Percentiles rank a stretch among this genome's conserved stretches.
These are phyloP conservation scores for Strongylocentrotus purpuratus DNA, from an alignment of 35 echinoderm and acorn worm species.

Conservation along the genomic window DNA sequence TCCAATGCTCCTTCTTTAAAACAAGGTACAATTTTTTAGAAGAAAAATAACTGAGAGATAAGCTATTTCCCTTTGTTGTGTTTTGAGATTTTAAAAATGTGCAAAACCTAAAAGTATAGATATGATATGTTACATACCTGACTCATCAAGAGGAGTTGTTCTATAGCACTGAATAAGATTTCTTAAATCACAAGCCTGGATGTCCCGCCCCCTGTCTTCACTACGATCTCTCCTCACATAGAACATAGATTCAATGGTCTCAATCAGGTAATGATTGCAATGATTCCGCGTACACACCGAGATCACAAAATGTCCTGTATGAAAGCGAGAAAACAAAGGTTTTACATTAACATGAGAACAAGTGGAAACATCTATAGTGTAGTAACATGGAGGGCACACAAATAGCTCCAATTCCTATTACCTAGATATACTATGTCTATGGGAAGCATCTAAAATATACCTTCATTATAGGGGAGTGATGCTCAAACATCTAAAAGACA, in stretches of 20 bases:
- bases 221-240: conserved; percentile 88
- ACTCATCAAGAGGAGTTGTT: conserved; percentile 78
- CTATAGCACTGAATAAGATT: conserved; percentile 86
- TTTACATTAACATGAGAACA: background rate
- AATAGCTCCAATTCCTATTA: no score
- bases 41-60: background rate
- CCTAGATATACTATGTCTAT: no score
- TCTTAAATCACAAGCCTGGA: conserved; percentile 89
- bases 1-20: no score
- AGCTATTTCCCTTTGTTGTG: no score
- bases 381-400: background rate
- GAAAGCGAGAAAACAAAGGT: background rate
- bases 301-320: conserved; percentile 90
- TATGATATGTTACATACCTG: conserved; percentile 62
- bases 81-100: no score
- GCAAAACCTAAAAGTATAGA: background rate
- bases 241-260: conserved; percentile 96
- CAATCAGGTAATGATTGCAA: conserved; percentile 94
- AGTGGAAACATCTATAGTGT: background rate
- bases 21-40: background rate
- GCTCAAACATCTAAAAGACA: no score
- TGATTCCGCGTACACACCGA: conserved; percentile 84
- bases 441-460: no score
- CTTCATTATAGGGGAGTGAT: no score
- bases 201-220: conserved; percentile 83